Base-by-base conservation (phyloP, 2,888 invertebrate genomes). In the Acanthosepion esculentum region DNA sequence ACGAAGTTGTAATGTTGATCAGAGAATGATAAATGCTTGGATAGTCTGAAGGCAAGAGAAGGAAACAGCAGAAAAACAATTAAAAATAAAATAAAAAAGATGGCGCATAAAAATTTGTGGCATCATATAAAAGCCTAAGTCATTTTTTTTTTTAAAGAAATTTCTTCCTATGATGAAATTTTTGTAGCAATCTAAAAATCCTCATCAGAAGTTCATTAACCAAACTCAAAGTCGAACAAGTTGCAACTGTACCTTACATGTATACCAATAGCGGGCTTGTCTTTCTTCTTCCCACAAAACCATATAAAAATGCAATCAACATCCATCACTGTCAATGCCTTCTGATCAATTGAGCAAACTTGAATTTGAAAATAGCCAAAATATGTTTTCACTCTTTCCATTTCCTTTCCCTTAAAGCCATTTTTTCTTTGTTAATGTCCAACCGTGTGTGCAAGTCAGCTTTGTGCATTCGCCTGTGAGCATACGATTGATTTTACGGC, bases 171-270 rank as follows among this genome's bases (percentile, higher is more conserved):
- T 12, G 78, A 78, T 78, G n/a, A 78, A 33, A 78, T n/a, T 78
- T 78, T n/a, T 78, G 78, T 78, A 33, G 78, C n/a, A 78, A 78
- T 78, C n/a, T 78, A 78, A 78, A 78, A 78, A 78, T 78, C n/a
- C n/a, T 33, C 78, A 78, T n/a, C n/a, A n/a, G n/a, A 33, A 33
- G 78, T 78, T 78, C n/a, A 78, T 78, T 78, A n/a, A n/a, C 6
- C n/a, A 78, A 78, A 78, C n/a, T 33, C n/a, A 78, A 78, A 78
- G 59, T 59, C 4, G 59, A 59, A 20, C 20, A 78, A 78, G 78
- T 78, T 78, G n/a, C 78, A 78, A 78, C 15, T 78, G 59, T 59
- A 59, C 59, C 59, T 59, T 59, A 59, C 59, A 59, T 59, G 59
- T 78, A 15, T 33, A n/a, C 12, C n/a, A 33, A 12, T 12, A 29